Evolutionary conservation across 1,140 invertebrate species (phyloP).

Genomic region (Trichomalopsis sarcophagae): DNA sequence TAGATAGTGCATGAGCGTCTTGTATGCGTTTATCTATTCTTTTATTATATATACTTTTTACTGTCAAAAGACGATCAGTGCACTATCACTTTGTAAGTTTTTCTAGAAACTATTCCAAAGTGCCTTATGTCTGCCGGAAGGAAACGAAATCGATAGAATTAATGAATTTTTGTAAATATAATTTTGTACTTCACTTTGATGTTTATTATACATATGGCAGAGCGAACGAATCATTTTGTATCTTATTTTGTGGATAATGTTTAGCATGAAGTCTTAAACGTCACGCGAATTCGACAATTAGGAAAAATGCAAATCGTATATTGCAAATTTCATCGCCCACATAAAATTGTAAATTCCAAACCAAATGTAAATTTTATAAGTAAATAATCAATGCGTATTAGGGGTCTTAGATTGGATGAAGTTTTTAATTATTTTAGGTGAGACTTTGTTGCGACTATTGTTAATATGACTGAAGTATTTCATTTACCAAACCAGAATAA

Average conservation of each 20-base stretch:
- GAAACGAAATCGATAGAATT: constrained; percentile 52
- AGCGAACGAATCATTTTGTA: constrained; percentile 60
- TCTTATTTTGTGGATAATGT: constrained; percentile 57
- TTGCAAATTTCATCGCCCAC: constrained; percentile 27
- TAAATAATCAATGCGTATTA: constrained; percentile 50
- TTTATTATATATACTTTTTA: constrained; percentile 47
- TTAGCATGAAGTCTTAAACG: constrained; percentile 48
- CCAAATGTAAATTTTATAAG: constrained; percentile 53
- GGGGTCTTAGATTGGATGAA: constrained; percentile 33
- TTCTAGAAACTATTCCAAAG: constrained; percentile 70
- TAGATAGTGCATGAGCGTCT: constrained; percentile 43
- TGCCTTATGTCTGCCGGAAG: constrained; percentile 68
- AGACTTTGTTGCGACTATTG: constrained; percentile 29
- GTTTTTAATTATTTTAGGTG: constrained; percentile 47
- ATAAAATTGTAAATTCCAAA: constrained; percentile 52
- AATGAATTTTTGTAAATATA: constrained; percentile 66
- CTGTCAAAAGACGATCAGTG: constrained; percentile 41
- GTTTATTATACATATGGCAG: constrained; percentile 47
- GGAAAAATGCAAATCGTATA: constrained; percentile 42
- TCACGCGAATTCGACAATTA: constrained; percentile 45
- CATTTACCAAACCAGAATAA: background rate
- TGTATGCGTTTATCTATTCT: constrained; percentile 30
- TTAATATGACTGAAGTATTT: background rate
- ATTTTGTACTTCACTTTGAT: constrained; percentile 69
- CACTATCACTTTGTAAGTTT: constrained; percentile 55